Evolutionary conservation across 1,140 invertebrate species (phyloP).

Genomic region (Drosophila pseudoobscura): DNA sequence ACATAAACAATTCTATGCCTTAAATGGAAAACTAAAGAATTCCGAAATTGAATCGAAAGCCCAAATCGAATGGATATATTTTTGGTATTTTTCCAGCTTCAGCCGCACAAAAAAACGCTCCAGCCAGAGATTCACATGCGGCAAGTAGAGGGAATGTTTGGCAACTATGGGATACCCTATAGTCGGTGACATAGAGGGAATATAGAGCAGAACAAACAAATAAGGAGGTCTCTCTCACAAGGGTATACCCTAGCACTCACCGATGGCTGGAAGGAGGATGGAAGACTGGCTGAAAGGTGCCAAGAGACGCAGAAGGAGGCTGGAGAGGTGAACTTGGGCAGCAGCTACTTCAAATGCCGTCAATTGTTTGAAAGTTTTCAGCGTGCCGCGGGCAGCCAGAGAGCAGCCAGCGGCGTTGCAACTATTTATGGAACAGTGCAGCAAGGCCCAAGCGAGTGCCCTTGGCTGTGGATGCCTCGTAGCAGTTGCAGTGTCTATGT

Average conservation of each 20-base stretch:
- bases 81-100: no score
- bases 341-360: conserved; percentile 70
- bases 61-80: conserved; percentile 15
- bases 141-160: no score
- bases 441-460: conserved; percentile 4
- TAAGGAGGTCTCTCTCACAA: no score
- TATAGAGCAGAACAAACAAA: no score
- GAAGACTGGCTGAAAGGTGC: no score
- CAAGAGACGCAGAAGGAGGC: neutral
- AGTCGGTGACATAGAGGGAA: no score
- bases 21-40: conserved; percentile 19
- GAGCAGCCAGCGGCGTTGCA: conserved; percentile 14
- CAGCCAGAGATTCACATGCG: no score
- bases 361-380: conserved; percentile 67
- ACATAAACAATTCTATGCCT: conserved; percentile 17
- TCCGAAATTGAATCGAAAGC: conserved; percentile 15
- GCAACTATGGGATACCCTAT: no score
- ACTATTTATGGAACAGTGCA: conserved; percentile 71
- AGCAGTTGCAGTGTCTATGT: conserved; percentile 6
- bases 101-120: no score
- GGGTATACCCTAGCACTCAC: no score
- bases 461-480: conserved; percentile 26
- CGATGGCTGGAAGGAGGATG: no score
- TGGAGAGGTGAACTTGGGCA: conserved; percentile 16
- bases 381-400: conserved; percentile 21